A percentile compares a stretch with the other conserved stretches of the same genome.
Evolutionary conservation across 2,797 vertebrate species (phyloP).

Genomic region (Characodon lateralis): DNA sequence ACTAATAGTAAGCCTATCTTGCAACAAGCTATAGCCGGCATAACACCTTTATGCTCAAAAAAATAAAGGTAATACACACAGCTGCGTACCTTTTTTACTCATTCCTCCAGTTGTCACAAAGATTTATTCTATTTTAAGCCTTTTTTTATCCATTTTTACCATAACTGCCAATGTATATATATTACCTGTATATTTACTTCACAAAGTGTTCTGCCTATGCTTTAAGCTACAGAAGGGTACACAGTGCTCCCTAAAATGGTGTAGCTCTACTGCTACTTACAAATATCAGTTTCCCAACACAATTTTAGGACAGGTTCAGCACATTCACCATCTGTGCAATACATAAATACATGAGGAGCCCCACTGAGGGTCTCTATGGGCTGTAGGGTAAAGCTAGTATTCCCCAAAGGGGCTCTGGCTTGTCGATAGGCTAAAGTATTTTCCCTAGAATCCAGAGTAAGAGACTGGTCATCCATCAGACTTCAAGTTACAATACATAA

Average conservation of each 20-base stretch:
- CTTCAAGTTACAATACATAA: conserved; percentile 67
- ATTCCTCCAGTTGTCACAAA: too few relatives aligned
- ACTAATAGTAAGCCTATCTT: too few relatives aligned
- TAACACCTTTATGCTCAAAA: too few relatives aligned
- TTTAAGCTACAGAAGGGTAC: not conserved
- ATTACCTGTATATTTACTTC: not conserved
- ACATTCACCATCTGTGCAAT: conserved; percentile 29
- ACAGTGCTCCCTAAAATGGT: not conserved
- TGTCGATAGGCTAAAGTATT: conserved; percentile 63
- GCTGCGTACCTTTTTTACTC: too few relatives aligned
- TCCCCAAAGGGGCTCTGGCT: conserved; percentile 54
- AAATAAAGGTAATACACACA: too few relatives aligned
- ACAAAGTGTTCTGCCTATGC: not conserved
- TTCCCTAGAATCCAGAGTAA: conserved; percentile 51
- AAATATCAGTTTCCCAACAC: conserved; percentile 7
- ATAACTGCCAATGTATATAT: too few relatives aligned
- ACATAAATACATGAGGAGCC: conserved; percentile 34
- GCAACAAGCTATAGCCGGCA: too few relatives aligned
- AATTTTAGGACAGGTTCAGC: conserved; percentile 21
- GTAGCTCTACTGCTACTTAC: not conserved
- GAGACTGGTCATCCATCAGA: conserved; percentile 77
- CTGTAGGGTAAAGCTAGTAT: conserved; percentile 39
- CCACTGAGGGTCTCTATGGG: conserved; percentile 34
- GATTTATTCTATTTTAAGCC: not conserved
- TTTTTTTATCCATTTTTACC: not conserved